phyloP scores from a whole-genome alignment of 2,113 vertebrate species.

The Burhinus bistriatus region DNA sequence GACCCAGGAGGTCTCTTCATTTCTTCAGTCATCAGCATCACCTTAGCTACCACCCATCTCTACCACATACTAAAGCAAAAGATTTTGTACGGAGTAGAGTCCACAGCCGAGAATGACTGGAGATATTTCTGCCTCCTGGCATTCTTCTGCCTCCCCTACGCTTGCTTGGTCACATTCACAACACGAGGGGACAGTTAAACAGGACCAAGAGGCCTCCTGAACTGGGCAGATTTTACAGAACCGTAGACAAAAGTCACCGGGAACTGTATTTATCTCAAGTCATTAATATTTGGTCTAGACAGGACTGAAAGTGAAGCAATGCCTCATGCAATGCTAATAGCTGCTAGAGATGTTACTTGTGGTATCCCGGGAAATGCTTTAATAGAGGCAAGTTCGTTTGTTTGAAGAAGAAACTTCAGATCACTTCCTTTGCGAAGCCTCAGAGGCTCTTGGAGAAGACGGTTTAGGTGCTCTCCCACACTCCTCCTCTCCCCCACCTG shows the following conservation, averaged over 20 bases:
- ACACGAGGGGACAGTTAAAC: accelerated
- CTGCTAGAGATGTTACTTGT: not conserved
- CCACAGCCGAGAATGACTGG: not conserved
- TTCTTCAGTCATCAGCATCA: not conserved
- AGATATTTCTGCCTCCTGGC: not conserved
- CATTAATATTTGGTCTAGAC: not conserved
- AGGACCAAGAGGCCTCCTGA: not conserved
- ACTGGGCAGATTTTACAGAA: not conserved
- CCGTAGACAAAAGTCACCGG: accelerated
- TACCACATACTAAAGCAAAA: not conserved
- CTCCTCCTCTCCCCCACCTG: not conserved
- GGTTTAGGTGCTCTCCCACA: not conserved
- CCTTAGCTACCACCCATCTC: not conserved
- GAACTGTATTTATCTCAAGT: not conserved
- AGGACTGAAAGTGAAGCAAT: not conserved
- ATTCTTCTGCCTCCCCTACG: not conserved
- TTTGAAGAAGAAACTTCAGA: not conserved
- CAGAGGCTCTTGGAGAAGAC: not conserved
- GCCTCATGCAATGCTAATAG: not conserved
- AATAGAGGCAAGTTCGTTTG: not conserved
- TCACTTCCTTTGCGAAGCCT: not conserved
- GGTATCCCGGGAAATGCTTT: not conserved
- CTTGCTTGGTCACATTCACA: not conserved
- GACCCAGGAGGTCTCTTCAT: not conserved
- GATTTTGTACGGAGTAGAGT: not conserved